These are phyloP conservation scores for Dendrocincla fuliginosa DNA, from an alignment of 2,797 vertebrate genomes.

Conservation along the genomic window DNA sequence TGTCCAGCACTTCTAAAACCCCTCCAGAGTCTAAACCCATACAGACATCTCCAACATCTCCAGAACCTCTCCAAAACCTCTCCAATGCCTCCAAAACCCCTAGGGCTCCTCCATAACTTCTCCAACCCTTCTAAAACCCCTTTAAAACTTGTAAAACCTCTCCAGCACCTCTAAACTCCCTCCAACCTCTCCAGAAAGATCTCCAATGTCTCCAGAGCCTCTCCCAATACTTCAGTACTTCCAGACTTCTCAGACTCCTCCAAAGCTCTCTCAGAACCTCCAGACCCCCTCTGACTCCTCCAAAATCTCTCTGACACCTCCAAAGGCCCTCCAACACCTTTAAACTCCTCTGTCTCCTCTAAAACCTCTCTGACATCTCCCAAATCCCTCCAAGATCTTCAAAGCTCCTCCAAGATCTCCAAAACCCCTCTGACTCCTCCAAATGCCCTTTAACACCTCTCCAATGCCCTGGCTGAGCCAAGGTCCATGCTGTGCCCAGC, in stretches of 20 bases:
- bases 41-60: neutral
- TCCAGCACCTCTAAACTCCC: neutral
- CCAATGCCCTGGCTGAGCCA: fast-evolving
- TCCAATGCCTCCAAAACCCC: neutral
- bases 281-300: fast-evolving
- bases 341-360: neutral
- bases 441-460: fast-evolving
- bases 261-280: neutral
- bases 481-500: neutral
- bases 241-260: too few species aligned
- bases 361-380: neutral
- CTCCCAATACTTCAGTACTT: too few species aligned
- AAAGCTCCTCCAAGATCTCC: neutral
- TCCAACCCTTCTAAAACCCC: neutral
- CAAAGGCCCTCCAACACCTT: neutral
- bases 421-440: neutral
- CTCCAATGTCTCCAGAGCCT: neutral
- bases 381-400: neutral
- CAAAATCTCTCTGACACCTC: neutral
- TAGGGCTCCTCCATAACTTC: neutral
- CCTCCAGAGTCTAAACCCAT: neutral
- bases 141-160: neutral
- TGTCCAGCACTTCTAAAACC: neutral
- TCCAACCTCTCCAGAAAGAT: neutral
- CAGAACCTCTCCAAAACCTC: neutral